Base-by-base conservation (phyloP, 2,113 vertebrate species). In the Thermophis baileyi region DNA sequence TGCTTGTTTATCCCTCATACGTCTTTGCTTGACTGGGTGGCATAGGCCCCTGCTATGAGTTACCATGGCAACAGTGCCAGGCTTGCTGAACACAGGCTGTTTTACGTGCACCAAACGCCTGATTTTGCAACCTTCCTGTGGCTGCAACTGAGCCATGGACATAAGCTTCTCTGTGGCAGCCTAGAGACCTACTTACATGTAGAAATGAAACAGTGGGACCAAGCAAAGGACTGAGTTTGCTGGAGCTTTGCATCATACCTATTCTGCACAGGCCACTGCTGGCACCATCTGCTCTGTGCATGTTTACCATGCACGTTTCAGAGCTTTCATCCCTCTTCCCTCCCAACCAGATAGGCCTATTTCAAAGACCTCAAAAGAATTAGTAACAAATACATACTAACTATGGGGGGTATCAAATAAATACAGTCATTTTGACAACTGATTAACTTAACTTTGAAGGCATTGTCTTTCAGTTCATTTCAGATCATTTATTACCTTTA, bases 31-130 rank as follows among this genome's bases (percentile, higher is more conserved):
- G 14, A 12, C 54, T 47, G 51, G 86, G 20, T 24, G 81, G 93
- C 87, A 90, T 92, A 94, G 93, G 57, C 55, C 40, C 85, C 92
- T 94, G 91, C 94, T 94, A 57, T 85, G 94, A 91, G 96, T 97
- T 95, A 86, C 96, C 94, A 95, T 96, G 92, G 95, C 93, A 96
- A 97, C 96, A n/a, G 85, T 89, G 93, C 69, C 60, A 95, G 90
- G 92, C 89, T 46, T 88, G 96, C 50, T 55, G 55, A 50, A 93
- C 94, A 90, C 57, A 74, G 20, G 88, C 93, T 93, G 89, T 91
- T 94, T 30, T 44, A 94, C 93, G 93, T 55, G 51, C 74, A 94
- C 24, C 49, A 92, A 95, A 24, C 44, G 95, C 85, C 94, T 93
- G 91, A 86, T 54, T 88, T 25, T 94, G 51, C 63, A 91, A 63